Percentiles rank a stretch among this genome's conserved stretches.
Evolutionary conservation across 2,797 vertebrate species (phyloP).

Genomic region (Macropodus opercularis): DNA sequence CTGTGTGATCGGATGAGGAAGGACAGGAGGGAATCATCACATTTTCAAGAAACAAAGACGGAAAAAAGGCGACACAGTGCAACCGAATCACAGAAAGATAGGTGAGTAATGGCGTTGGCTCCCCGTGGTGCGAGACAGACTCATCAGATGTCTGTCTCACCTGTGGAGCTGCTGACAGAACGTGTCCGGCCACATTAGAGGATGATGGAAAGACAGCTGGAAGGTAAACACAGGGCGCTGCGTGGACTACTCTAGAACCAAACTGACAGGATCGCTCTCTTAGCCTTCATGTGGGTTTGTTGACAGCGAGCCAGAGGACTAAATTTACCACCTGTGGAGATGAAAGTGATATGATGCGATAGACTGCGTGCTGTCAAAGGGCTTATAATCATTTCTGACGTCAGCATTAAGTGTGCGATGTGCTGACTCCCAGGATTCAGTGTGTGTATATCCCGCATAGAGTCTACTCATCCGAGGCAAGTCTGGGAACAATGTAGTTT

Average conservation of each 20-base stretch:
- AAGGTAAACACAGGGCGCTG: constrained; percentile 30
- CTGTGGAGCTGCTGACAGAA: constrained; percentile 65
- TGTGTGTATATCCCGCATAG: constrained; percentile 45
- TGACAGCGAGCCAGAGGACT: constrained; percentile 59
- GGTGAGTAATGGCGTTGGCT: constrained; percentile 6
- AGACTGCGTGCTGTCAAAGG: constrained; percentile 17
- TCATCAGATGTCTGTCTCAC: constrained; percentile 48
- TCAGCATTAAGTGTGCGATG: too few species aligned
- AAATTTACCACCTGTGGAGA: constrained; percentile 75
- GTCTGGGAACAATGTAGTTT: constrained; percentile 53
- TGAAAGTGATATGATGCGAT: constrained; percentile 72
- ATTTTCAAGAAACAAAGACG: background rate
- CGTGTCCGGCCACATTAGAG: constrained; percentile 38
- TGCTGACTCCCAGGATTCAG: constrained; percentile 64
- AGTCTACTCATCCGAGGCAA: constrained; percentile 31
- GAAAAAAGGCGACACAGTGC: constrained; percentile 1
- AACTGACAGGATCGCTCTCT: constrained; percentile 26
- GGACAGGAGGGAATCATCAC: constrained; percentile 10
- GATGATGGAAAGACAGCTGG: constrained; percentile 29
- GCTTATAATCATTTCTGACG: too few species aligned
- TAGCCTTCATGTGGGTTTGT: constrained; percentile 51
- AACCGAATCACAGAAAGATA: constrained; percentile 4
- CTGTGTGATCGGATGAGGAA: constrained; percentile 39
- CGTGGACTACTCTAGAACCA: background rate
- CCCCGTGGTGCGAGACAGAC: constrained; percentile 19